phyloP scores from a whole-genome alignment of 2,797 vertebrate genomes.

The Aldrovandia affinis region DNA sequence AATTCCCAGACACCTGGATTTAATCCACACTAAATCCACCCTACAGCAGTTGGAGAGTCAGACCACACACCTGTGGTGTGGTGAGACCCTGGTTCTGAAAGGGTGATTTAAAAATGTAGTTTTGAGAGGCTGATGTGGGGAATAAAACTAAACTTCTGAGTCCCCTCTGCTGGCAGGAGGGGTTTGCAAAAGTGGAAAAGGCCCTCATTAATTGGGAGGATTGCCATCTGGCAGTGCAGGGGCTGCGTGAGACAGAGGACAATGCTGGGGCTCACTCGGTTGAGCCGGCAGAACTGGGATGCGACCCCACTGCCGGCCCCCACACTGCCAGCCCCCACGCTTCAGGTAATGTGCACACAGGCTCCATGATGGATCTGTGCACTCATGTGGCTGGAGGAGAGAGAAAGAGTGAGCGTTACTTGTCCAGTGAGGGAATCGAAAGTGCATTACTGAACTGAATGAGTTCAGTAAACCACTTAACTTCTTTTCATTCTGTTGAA shows the following conservation, averaged over 20 bases:
- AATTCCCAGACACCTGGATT: neutral
- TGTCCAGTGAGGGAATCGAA: neutral
- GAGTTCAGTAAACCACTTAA: neutral
- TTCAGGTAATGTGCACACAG: neutral
- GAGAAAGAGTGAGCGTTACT: neutral
- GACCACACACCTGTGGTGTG: neutral
- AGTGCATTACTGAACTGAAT: neutral
- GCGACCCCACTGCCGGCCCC: too few species aligned
- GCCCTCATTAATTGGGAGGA: conserved; percentile 52
- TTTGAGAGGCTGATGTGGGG: conserved; percentile 5
- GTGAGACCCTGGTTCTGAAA: neutral
- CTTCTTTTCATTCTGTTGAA: neutral
- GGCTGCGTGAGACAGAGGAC: neutral
- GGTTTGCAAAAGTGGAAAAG: conserved; percentile 48
- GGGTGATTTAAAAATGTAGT: neutral
- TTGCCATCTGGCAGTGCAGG: conserved; percentile 20
- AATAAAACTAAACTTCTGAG: conserved; percentile 21
- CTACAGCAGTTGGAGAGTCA: neutral
- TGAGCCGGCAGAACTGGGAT: too few species aligned
- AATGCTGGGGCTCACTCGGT: too few species aligned
- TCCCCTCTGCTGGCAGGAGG: conserved; percentile 48
- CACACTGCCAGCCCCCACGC: too few species aligned
- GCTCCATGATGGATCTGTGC: neutral
- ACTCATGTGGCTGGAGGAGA: neutral
- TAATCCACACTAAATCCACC: neutral